Evolutionary conservation across 2,888 invertebrate species (phyloP).

Genomic region (Rotaria magnacalcarata): DNA sequence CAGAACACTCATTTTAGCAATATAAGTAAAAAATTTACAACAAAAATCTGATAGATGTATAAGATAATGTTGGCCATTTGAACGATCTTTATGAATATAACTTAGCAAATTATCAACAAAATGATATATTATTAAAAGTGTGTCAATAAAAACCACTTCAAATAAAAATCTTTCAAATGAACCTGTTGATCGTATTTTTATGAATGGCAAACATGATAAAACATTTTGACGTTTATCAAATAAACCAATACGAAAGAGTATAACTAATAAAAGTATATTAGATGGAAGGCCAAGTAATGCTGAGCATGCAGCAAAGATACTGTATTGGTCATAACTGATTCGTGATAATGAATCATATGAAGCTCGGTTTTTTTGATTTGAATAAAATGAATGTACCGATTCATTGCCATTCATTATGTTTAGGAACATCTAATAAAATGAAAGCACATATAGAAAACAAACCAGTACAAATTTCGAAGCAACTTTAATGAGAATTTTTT

Average conservation of each 20-base stretch:
- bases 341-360: background rate
- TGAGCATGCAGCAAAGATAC: background rate
- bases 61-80: conserved; percentile 22
- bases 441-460: background rate
- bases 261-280: background rate
- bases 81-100: background rate
- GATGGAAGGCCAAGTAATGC: background rate
- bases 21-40: conserved; percentile 35
- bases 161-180: conserved; percentile 30
- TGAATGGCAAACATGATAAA: background rate
- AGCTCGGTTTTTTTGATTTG: background rate
- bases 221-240: background rate
- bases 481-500: too few relatives aligned
- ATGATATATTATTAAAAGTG: conserved; percentile 34
- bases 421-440: background rate
- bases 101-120: conserved; percentile 33
- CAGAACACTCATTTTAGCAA: conserved; percentile 23
- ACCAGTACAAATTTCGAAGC: too few relatives aligned
- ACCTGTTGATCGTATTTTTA: background rate
- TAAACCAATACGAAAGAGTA: background rate
- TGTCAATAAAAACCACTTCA: conserved; percentile 23
- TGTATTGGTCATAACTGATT: background rate
- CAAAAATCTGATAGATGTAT: conserved; percentile 30
- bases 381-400: background rate
- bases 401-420: background rate